Conservation (phyloP, 2,113 vertebrate genomes). For the Pavo muticus region DNA sequence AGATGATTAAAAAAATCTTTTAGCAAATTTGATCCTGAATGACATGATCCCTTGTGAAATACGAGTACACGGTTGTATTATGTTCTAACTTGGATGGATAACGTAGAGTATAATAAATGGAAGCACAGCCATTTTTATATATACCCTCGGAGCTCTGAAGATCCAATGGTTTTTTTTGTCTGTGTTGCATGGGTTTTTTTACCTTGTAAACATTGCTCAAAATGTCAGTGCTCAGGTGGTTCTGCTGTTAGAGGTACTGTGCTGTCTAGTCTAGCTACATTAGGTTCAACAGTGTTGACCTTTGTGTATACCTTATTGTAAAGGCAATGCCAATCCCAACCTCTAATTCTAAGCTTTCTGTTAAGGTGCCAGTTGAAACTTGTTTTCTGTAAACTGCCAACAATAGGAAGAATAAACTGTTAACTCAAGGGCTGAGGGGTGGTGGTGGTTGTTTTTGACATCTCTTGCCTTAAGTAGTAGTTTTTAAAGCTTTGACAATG, state of each 20-base stretch:
- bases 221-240: accelerated
- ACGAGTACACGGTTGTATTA: background rate
- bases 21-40: background rate
- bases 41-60: background rate
- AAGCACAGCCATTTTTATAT: background rate
- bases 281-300: background rate
- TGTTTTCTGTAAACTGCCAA: accelerated
- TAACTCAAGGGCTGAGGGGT: background rate
- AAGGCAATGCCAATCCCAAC: background rate
- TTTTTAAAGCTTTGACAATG: background rate
- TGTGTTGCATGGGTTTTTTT: background rate
- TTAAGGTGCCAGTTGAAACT: background rate
- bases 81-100: background rate
- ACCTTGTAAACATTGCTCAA: background rate
- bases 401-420: background rate
- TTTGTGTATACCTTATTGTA: background rate
- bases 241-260: background rate
- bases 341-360: background rate
- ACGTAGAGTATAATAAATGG: background rate
- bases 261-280: background rate
- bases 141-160: background rate
- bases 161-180: background rate
- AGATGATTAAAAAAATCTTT: background rate
- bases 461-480: background rate
- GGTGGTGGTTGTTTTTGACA: background rate